Evolutionary conservation across 2,888 invertebrate species (phyloP).

Genomic region (Caenorhabditis panamensis): DNA sequence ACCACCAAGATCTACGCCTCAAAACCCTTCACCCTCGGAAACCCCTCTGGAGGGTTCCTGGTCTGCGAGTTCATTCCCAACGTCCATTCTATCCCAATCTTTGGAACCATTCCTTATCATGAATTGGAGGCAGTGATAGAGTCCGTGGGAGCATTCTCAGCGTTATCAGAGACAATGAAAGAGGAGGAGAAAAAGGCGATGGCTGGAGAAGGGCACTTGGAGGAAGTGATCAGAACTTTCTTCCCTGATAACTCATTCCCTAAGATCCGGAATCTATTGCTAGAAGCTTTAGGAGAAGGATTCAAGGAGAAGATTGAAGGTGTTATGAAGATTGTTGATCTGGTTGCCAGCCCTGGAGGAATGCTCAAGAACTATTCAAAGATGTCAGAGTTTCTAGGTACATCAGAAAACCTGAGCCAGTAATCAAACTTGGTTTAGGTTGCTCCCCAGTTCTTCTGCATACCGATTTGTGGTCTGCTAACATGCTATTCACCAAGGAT

Average conservation of each 20-base stretch:
- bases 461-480: background rate
- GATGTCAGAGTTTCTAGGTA: background rate
- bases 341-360: background rate
- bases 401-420: too few relatives aligned
- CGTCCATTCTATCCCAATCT: background rate
- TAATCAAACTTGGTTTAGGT: too few relatives aligned
- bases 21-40: background rate
- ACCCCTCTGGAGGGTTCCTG: background rate
- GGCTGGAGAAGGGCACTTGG: background rate
- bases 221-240: background rate
- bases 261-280: background rate
- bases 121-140: background rate
- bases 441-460: background rate
- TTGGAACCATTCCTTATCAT: background rate
- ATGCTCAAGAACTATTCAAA: background rate
- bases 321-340: background rate
- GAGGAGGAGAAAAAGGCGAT: background rate
- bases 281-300: background rate
- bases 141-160: background rate
- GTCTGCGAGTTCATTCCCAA: background rate
- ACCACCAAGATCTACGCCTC: background rate
- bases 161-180: background rate
- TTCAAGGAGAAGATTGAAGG: background rate
- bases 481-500: background rate
- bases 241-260: background rate